Percentiles rank a stretch among this genome's conserved stretches.
These are phyloP conservation scores for Natrix natrix DNA, from an alignment of 2,797 vertebrate genomes.

Conservation along the genomic window DNA sequence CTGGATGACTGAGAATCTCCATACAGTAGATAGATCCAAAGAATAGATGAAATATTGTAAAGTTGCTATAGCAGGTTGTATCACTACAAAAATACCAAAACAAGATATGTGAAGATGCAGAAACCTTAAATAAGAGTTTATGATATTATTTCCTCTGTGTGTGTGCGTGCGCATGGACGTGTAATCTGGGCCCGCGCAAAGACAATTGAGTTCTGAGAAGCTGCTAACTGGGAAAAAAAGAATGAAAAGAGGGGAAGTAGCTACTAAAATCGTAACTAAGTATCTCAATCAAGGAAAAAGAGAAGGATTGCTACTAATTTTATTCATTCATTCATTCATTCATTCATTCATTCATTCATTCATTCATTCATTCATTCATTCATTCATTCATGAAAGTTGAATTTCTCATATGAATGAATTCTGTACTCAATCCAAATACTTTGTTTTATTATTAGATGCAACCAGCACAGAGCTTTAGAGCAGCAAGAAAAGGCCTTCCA, in stretches of 20 bases:
- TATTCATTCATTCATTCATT: neutral
- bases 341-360: neutral
- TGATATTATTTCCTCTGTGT: too few relatives aligned
- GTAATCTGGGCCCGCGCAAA: neutral
- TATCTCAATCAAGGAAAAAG: neutral
- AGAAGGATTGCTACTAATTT: neutral
- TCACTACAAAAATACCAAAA: neutral
- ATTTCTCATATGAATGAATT: neutral
- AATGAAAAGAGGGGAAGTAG: neutral
- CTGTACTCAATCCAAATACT: neutral
- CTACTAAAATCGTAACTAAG: neutral
- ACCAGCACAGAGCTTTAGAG: neutral
- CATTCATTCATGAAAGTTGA: neutral
- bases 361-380: neutral
- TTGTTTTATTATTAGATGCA: neutral
- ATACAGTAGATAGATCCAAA: neutral
- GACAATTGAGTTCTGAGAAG: neutral
- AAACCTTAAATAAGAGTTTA: neutral
- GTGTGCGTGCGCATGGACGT: too few relatives aligned
- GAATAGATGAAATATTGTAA: neutral
- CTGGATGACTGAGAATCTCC: too few relatives aligned
- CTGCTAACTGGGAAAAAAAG: neutral
- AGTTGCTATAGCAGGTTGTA: neutral
- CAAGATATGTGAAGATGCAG: neutral
- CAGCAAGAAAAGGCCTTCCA: neutral